These are phyloP conservation scores for Trichogramma pretiosum DNA, from an alignment of 1,140 invertebrate genomes.

Conservation along the genomic window DNA sequence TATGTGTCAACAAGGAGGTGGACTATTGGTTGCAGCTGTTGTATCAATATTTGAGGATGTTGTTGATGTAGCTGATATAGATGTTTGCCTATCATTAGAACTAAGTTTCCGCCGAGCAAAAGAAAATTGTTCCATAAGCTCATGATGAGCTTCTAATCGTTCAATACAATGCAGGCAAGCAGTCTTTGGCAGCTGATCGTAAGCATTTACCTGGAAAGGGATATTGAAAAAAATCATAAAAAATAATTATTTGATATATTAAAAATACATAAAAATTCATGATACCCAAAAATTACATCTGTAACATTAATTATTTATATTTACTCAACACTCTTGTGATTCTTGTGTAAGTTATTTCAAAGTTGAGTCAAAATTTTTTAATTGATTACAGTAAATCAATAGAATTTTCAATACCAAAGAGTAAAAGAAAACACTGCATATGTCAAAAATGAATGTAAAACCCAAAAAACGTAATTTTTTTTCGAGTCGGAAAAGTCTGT, in stretches of 20 bases:
- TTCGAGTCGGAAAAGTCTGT: too few relatives aligned
- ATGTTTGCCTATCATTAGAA: constrained; percentile 27
- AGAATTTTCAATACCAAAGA: too few relatives aligned
- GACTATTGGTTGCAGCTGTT: constrained; percentile 30
- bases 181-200: constrained; percentile 65
- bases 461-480: too few relatives aligned
- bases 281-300: constrained; percentile 1
- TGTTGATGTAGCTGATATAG: constrained; percentile 26
- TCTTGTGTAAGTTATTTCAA: too few relatives aligned
- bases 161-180: constrained; percentile 61
- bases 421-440: too few relatives aligned
- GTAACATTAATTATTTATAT: background rate
- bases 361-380: too few relatives aligned
- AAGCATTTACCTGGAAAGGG: constrained; percentile 54
- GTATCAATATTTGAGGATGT: constrained; percentile 28
- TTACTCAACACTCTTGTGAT: too few relatives aligned
- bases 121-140: constrained; percentile 52
- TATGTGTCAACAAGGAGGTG: constrained; percentile 22
- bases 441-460: too few relatives aligned
- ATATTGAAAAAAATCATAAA: constrained; percentile 14
- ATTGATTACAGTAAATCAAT: too few relatives aligned
- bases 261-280: too few relatives aligned
- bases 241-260: too few relatives aligned
- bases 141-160: constrained; percentile 60
- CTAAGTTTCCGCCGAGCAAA: constrained; percentile 35